Evolutionary conservation across 2,888 invertebrate genomes (phyloP).

Genomic region (Cerastis leucographa): DNA sequence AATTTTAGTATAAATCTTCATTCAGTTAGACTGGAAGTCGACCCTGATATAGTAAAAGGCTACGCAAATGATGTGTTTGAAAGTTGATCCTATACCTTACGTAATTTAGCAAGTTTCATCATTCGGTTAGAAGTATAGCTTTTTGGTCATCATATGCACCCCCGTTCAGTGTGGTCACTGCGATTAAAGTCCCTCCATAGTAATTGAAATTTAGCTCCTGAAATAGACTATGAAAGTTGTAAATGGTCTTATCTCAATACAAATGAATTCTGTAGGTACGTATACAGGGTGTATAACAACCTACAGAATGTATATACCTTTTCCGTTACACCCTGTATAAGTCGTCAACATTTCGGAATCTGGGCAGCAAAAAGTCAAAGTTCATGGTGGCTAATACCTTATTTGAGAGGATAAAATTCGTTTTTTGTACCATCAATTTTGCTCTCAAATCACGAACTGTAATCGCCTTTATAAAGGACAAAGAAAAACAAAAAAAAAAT

Average conservation of each 20-base stretch:
- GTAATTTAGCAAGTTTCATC: neutral
- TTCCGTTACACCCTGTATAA: no score
- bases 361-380: neutral
- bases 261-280: neutral
- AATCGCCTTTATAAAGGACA: constrained; percentile 45
- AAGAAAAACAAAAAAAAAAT: constrained; percentile 42
- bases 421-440: constrained; percentile 22
- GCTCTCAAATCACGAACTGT: constrained; percentile 45
- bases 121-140: neutral
- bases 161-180: neutral
- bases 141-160: neutral
- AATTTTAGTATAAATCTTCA: neutral
- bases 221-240: neutral
- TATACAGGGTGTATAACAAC: no score
- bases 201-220: neutral
- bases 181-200: neutral
- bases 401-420: neutral
- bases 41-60: neutral
- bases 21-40: neutral
- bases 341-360: neutral
- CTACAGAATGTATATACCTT: no score
- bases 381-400: neutral
- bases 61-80: neutral
- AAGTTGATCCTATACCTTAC: neutral
- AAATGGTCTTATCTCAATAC: neutral